Evolutionary conservation across 2,888 invertebrate species (phyloP), one percentile per base, ranked within the genome.

Genomic region (Terebella lapidaria): DNA sequence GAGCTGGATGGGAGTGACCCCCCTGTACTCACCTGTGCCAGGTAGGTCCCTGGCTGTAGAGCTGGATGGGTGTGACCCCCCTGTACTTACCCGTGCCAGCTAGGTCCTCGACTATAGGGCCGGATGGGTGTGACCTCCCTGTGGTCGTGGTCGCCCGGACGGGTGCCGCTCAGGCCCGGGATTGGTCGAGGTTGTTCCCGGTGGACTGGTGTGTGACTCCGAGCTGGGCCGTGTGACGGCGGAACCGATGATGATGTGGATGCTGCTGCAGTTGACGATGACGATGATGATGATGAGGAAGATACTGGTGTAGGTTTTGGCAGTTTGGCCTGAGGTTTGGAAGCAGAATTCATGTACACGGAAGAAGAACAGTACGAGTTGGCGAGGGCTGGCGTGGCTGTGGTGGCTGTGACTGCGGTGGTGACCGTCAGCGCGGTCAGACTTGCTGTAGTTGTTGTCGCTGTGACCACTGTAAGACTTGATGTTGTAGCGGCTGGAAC

Each of bases 161-260:
- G 10, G 10, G 49, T 49, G 5, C 49, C 49, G 22, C 49, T 49
- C 49, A 49, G 49, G 5, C 49, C 49, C 5, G 49, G 49, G 24
- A 49, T 49, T 10, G 49, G 49, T 49, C 24, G 15, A 49, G 49
- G 49, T 24, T 49, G 49, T 22, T 49, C 49, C n/a, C 49, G 10
- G n/a, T 49, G 49, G 5, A 49, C 49, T 5, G 49, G 42, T 35
- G 42, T 35, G 42, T 35, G 42, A 10, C 10, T 35, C 42, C 42
- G 10, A 10, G n/a, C 42, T n/a, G n/a, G n/a, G 10, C 10, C n/a
- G 42, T 35, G 42, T 35, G 42, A 35, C n/a, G n/a, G n/a, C n/a
- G n/a, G n/a, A n/a, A n/a, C n/a, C n/a, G 42, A 35, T 35, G 42
- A 35, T n/a, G 42, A 35, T 35, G 42, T 15, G 10, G 42, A 35